Percentiles rank a stretch among this genome's conserved stretches.
Conservation (phyloP, 2,797 vertebrate genomes). For the Xyrichtys novacula region DNA sequence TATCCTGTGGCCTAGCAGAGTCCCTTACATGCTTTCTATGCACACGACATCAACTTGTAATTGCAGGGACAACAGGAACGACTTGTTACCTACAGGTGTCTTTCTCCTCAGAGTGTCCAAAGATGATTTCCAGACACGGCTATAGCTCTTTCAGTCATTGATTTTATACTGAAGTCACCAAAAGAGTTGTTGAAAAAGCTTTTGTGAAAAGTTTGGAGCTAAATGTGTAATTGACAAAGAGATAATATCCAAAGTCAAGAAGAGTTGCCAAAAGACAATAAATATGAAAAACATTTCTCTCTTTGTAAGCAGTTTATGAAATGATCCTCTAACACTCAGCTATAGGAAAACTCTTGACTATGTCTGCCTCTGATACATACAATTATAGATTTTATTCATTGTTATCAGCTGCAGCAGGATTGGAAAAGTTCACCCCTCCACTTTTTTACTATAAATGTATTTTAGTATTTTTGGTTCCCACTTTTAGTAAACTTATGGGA, state of each 20-base stretch:
- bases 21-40: conserved; percentile 32
- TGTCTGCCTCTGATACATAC: no score
- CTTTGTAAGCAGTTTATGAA: conserved; percentile 7
- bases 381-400: no score
- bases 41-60: conserved; percentile 23
- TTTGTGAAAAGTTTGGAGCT: conserved; percentile 4
- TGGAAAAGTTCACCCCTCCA: no score
- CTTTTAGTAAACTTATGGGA: not conserved
- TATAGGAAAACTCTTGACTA: no score
- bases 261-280: not conserved
- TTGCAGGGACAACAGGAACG: conserved; percentile 15
- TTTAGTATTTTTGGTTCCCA: not conserved
- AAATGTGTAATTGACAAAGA: conserved; percentile 4
- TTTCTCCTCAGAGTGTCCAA: not conserved
- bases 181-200: no score
- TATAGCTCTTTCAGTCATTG: not conserved
- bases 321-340: no score
- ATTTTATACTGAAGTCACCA: not conserved
- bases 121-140: not conserved
- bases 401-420: no score
- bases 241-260: no score
- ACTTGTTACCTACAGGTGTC: not conserved
- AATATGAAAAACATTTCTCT: not conserved
- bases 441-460: not conserved
- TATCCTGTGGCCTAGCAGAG: conserved; percentile 7